Conservation (phyloP, 1,140 invertebrate genomes). For the Penaeus indicus region DNA sequence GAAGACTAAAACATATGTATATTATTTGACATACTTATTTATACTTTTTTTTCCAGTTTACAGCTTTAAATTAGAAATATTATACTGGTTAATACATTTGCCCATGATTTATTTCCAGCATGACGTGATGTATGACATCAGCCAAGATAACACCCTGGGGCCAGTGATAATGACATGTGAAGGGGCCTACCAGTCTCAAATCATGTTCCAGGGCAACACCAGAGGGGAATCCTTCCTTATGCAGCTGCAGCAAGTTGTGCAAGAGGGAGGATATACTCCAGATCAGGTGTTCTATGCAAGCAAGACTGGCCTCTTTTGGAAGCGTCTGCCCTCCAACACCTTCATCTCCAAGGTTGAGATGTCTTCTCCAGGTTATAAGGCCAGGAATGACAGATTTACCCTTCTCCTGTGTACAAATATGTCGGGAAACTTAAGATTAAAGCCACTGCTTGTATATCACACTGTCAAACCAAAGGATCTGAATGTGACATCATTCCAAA, state of each 20-base stretch:
- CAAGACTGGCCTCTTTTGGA: conserved; percentile 12
- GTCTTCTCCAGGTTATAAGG: neutral
- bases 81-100: too few relatives aligned
- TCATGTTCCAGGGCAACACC: too few relatives aligned
- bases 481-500: neutral
- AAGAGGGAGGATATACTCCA: neutral
- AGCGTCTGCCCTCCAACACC: neutral
- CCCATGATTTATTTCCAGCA: too few relatives aligned
- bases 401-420: neutral
- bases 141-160: too few relatives aligned
- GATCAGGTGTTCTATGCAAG: conserved; percentile 8
- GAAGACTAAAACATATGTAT: too few relatives aligned
- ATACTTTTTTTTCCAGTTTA: too few relatives aligned
- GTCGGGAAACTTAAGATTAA: neutral
- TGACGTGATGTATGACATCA: too few relatives aligned
- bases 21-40: too few relatives aligned
- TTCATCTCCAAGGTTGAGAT: neutral
- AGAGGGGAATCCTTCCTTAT: neutral
- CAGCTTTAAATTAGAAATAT: too few relatives aligned
- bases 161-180: too few relatives aligned
- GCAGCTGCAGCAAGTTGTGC: neutral
- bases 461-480: neutral
- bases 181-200: too few relatives aligned
- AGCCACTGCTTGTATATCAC: neutral
- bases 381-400: neutral